Base-by-base conservation (phyloP, 1,140 invertebrate species). In the Lucilia cuprina region DNA sequence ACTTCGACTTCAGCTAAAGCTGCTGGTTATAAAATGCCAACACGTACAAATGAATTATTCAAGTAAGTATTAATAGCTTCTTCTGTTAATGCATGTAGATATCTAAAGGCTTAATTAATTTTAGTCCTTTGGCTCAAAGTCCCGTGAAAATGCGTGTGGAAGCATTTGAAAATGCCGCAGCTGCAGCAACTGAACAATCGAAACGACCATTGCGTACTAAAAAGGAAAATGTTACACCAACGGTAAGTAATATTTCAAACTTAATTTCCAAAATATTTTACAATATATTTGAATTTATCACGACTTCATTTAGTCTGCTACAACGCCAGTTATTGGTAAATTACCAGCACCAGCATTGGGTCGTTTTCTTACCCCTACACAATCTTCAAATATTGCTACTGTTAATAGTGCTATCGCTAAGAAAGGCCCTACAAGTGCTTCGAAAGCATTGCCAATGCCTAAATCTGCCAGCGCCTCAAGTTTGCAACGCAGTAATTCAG, bases 121-220 rank as follows among this genome's bases (percentile, higher is more conserved):
- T 85, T 12, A 94, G 93, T 91, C 93, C 94, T 5, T 93, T 93
- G 83, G 89, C 92, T 3, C 93, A 93, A 82, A 93, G 93, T 84
- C 93, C 93, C 0, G 92, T 94, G 25, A 94, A 94, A 85, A 93
- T 93, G 86, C 92, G 93, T 25, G 93, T 94, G 0, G 92, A 94
- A 85, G 94, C 94, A 2, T 94, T 94, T 85, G 94, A 94, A 85
- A 93, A 94, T 86, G 89, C 86, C 2, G 88, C 87, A 17, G 87
- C 85, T 7, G 89, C 88, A 19, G 82, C 82, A 30, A 65, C 30
- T 34, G 82, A 55, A 83, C 78, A 83, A 65, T 70, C 50, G 7
- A 75, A 75, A 75, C 65, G 84, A 19, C 60, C 83, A 60, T 75
- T 84, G 70, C 83, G 74, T 9, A 89, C 86, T 82, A 87, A 88